Base-by-base conservation (phyloP, 2,797 vertebrate species). In the Hypotaenidia philippensis region DNA sequence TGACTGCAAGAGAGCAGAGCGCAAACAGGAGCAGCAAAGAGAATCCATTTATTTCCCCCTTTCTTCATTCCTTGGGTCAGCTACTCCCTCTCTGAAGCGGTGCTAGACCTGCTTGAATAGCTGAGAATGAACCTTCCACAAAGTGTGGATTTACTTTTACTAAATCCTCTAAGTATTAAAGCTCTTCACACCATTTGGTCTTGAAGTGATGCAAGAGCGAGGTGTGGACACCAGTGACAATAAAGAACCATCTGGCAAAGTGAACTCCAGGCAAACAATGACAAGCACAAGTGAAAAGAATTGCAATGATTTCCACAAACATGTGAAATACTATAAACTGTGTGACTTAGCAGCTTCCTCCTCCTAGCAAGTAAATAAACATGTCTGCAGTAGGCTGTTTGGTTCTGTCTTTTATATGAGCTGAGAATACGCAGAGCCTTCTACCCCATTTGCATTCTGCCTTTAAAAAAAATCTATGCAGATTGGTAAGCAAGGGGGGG, bases 251-350 rank as follows among this genome's bases (percentile, higher is more conserved):
- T 99, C 99, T 99, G 99, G 98, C 98, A 97, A 98, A 98, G 99
- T 98, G 98, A 98, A 98, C 99, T 99, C 98, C 98, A 98, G 98
- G 99, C 98, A 99, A 99, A 99, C 99, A 99, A 99, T 99, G 99
- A 99, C 98, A 98, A 98, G 98, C 98, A 98, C 98, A 98, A 99
- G 98, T 98, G 99, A 99, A 99, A 99, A 99, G 99, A 99, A 99
- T 99, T 98, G 99, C 99, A 99, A 98, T 98, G 98, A 98, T 99
- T 99, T 99, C 98, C 98, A 99, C 99, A 98, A 99, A 99, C 98
- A 99, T 99, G 99, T 98, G 99, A 99, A 99, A 99, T 98, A 98
- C 98, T 98, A 98, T 97, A 98, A 99, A 98, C 98, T 98, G 98
- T 98, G 98, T 98, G 98, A 98, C 98, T 99, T 99, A 98, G 99